A percentile compares a stretch with the other conserved stretches of the same genome.
These are phyloP conservation scores for Furcifer pardalis DNA, from an alignment of 2,797 vertebrate genomes.

Conservation along the genomic window DNA sequence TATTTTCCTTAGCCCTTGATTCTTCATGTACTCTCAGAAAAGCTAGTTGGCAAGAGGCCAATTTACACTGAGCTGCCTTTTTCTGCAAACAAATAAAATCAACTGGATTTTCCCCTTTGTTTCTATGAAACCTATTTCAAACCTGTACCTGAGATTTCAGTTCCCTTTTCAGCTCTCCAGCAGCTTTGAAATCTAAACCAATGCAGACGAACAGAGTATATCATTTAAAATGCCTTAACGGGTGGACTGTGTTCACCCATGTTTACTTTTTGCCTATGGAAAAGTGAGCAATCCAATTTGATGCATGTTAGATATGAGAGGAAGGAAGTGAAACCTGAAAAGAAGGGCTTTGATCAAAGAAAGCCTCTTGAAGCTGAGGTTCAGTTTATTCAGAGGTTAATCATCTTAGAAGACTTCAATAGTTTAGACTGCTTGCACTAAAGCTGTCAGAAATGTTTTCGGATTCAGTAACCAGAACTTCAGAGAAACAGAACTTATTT, in stretches of 20 bases:
- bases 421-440: slow-evolving; percentile 52
- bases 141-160: background rate
- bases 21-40: slow-evolving; percentile 50
- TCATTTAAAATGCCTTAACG: background rate
- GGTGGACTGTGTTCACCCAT: background rate
- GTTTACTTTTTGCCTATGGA: slow-evolving; percentile 29
- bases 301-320: slow-evolving; percentile 26
- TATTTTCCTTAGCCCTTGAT: slow-evolving; percentile 47
- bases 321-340: slow-evolving; percentile 11
- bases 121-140: background rate
- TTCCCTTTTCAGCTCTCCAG: background rate
- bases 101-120: slow-evolving; percentile 1
- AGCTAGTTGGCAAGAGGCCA: slow-evolving; percentile 34
- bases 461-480: slow-evolving; percentile 53
- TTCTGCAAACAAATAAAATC: slow-evolving; percentile 2
- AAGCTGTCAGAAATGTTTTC: slow-evolving; percentile 60
- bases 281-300: slow-evolving; percentile 36
- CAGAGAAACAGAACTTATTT: slow-evolving; percentile 50
- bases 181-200: slow-evolving; percentile 9
- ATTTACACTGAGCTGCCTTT: slow-evolving; percentile 15
- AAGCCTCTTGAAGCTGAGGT: slow-evolving; percentile 42
- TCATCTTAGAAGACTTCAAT: slow-evolving; percentile 49
- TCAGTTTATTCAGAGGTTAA: slow-evolving; percentile 63
- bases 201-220: slow-evolving; percentile 21
- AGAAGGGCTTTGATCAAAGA: slow-evolving; percentile 61